phyloP scores from a whole-genome alignment of 2,113 vertebrate genomes.

The Saimiri boliviensis region DNA sequence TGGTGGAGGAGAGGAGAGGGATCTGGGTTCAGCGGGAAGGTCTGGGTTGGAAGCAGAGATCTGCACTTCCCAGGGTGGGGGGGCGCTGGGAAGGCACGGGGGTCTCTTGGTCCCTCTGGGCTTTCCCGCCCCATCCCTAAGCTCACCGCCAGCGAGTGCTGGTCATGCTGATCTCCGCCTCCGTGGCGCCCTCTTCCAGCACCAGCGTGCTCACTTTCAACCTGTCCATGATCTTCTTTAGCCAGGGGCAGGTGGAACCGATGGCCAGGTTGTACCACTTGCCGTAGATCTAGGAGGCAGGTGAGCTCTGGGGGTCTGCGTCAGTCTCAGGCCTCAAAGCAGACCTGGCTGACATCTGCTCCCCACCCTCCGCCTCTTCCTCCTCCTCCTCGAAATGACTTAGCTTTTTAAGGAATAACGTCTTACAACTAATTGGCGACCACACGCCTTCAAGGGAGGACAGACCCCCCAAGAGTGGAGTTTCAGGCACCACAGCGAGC shows the following conservation, averaged over 20 bases:
- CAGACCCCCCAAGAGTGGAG: neutral
- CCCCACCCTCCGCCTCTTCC: neutral
- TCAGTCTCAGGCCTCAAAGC: neutral
- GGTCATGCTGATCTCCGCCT: slow-evolving; percentile 63
- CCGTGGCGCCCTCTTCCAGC: slow-evolving; percentile 73
- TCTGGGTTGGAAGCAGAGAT: neutral
- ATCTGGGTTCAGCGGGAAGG: neutral
- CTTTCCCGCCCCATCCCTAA: accelerated
- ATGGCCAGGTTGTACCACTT: slow-evolving; percentile 92
- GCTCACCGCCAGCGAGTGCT: slow-evolving; percentile 82
- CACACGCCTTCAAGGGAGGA: neutral
- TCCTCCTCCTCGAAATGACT: neutral
- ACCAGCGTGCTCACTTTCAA: slow-evolving; percentile 85
- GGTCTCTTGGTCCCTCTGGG: neutral
- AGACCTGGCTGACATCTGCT: neutral
- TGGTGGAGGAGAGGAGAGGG: accelerated
- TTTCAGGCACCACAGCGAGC: accelerated
- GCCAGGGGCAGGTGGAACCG: slow-evolving; percentile 84
- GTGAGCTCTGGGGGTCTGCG: neutral
- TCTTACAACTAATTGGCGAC: neutral
- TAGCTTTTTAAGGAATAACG: too few species aligned
- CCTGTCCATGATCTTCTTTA: slow-evolving; percentile 79
- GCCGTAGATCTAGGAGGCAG: slow-evolving; percentile 83
- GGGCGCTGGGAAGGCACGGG: accelerated
- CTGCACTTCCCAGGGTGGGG: neutral